Evolutionary conservation across 1,140 invertebrate species (phyloP).

Genomic region (Zaprionus africanus): DNA sequence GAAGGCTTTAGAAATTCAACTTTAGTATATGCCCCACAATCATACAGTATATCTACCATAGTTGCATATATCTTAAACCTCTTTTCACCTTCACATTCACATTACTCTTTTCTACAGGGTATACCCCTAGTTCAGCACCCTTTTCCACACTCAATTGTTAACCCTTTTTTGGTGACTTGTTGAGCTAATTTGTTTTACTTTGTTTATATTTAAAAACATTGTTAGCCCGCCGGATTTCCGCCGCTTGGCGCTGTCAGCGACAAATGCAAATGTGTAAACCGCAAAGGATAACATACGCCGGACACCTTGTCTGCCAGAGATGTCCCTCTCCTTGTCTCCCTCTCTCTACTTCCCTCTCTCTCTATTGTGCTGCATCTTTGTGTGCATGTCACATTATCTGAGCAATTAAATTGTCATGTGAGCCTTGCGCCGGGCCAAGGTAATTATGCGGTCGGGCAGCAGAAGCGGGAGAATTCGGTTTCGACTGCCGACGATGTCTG

Average conservation of each 20-base stretch:
- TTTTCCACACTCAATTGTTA: not conserved
- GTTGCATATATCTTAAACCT: not conserved
- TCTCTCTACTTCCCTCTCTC: conserved; percentile 2
- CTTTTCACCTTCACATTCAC: not conserved
- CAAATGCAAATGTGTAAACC: conserved; percentile 74
- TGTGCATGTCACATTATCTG: conserved; percentile 70
- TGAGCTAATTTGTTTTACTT: conserved; percentile 81
- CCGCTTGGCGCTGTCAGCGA: conserved; percentile 31
- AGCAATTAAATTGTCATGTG: conserved; percentile 80
- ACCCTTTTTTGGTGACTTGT: conserved; percentile 34
- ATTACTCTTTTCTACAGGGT: not conserved
- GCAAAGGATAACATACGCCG: conserved; percentile 76
- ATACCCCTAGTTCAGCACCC: conserved; percentile 6
- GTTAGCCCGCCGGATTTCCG: conserved; percentile 53
- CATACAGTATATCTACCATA: too few species aligned
- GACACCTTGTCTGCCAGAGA: conserved; percentile 49
- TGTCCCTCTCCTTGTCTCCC: not conserved
- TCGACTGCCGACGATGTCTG: conserved; percentile 46
- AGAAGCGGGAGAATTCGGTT: conserved; percentile 33
- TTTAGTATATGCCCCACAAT: too few species aligned
- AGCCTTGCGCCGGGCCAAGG: conserved; percentile 54
- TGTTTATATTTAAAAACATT: conserved; percentile 83
- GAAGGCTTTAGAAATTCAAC: too few species aligned
- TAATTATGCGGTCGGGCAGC: conserved; percentile 68
- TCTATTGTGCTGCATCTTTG: conserved; percentile 38